Evolutionary conservation across 2,797 vertebrate genomes (phyloP), one percentile per base, ranked within the genome.

Genomic region (Sebastiscus albofasciatus): DNA sequence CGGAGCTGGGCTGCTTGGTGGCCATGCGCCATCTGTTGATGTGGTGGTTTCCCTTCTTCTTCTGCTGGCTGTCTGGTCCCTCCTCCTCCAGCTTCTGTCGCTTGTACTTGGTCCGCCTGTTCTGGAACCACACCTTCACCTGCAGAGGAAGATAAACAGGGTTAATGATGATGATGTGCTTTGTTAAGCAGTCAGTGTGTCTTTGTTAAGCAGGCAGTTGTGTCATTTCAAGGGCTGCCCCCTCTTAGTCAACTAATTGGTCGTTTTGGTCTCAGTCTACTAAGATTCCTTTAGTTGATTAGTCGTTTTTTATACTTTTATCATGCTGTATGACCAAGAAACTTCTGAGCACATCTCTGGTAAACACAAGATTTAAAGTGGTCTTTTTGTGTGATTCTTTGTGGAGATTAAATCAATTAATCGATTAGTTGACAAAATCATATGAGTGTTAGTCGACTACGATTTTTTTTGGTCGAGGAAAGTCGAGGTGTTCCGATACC

Each of bases 71-170:
- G 34, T 99, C 98, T 0, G 98, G 98, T 0, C 98, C 98, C 68
- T 99, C 98, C 87, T 99, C 98, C 87, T 99, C 98, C 95, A 99
- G 94, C 93, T 99, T 99, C 95, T 99, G 98, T 1, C 98, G 94
- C 95, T 99, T 99, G 95, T 99, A 99, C 90, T 99, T 99, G 66
- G 98, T 99, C 93, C 98, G 92, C 87, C 98, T 84, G 96, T 99
- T 99, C 93, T 99, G 98, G 93, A 99, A 99, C 98, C 98, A 99
- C 26, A 99, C 98, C 93, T 99, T 99, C 92, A 99, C 98, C 98
- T 99, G 70, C 60, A 8, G 8, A 75, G 72, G 36, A 4, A n/a
- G 14, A 16, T 0, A 13, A 11, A 59, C 12, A 1, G 5, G n/a
- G 13, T 34, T 36, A 33, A 54, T 31, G 60, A 62, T 10, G 61